Evolutionary conservation across 2,797 vertebrate genomes (phyloP).

Genomic region (Cuculus canorus): DNA sequence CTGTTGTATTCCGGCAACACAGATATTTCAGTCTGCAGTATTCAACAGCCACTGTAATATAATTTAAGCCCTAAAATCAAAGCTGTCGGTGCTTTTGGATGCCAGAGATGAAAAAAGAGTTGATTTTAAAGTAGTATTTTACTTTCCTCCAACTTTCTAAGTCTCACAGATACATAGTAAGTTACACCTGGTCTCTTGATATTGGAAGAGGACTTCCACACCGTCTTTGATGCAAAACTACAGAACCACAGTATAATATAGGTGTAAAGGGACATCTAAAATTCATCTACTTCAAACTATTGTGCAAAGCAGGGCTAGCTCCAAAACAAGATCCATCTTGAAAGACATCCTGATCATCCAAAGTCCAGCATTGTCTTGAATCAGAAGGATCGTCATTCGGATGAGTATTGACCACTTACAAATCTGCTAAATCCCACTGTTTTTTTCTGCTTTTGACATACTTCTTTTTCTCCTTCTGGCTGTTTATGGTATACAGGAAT

Average conservation of each 20-base stretch:
- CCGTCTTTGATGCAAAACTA: neutral
- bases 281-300: neutral
- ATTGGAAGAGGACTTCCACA: neutral
- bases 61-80: conserved; percentile 53
- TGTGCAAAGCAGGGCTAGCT: neutral
- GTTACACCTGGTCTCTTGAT: neutral
- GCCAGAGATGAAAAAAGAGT: neutral
- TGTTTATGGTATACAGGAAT: neutral
- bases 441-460: neutral
- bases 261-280: neutral
- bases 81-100: conserved; percentile 19
- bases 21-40: conserved; percentile 37
- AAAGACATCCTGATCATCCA: neutral
- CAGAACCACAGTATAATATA: neutral
- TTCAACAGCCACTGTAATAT: neutral
- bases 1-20: conserved; percentile 30
- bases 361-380: neutral
- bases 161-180: neutral
- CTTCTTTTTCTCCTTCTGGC: neutral
- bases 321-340: neutral
- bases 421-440: fast-evolving
- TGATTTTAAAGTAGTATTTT: conserved; percentile 15
- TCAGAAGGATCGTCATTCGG: neutral
- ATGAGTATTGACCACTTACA: neutral
- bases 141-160: neutral